Conservation (phyloP, 2,888 invertebrate genomes). For the Gisinianus flammeolus region DNA sequence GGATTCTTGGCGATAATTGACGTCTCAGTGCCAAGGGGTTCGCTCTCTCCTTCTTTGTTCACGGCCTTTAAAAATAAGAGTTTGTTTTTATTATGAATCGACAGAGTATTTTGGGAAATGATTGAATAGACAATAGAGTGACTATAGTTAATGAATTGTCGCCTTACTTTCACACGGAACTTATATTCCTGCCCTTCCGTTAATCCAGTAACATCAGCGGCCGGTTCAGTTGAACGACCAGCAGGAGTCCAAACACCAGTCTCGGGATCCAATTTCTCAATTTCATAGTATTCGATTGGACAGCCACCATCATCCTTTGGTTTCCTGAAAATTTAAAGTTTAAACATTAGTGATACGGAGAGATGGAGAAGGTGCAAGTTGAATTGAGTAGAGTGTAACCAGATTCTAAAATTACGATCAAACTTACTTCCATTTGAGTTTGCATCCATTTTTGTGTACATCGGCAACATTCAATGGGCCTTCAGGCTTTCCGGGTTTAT, state of each 20-base stretch:
- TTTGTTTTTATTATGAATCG: no score
- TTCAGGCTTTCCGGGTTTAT: slow-evolving; percentile 82
- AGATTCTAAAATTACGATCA: no score
- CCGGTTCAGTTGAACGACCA: slow-evolving; percentile 81
- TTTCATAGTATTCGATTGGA: slow-evolving; percentile 88
- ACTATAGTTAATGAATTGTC: no score
- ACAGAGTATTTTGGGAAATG: no score
- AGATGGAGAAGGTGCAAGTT: no score
- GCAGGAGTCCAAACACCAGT: slow-evolving; percentile 71
- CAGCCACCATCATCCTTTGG: slow-evolving; percentile 84
- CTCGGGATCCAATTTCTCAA: slow-evolving; percentile 70
- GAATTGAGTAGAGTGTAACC: no score
- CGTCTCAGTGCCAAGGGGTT: slow-evolving; percentile 87
- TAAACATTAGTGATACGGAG: no score
- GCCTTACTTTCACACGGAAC: slow-evolving; percentile 77
- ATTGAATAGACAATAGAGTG: no score
- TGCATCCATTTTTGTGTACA: slow-evolving; percentile 92
- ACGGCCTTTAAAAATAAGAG: slow-evolving; percentile 71
- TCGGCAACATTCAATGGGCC: slow-evolving; percentile 91
- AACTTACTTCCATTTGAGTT: slow-evolving; percentile 98
- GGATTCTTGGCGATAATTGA: slow-evolving; percentile 98
- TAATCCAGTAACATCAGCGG: slow-evolving; percentile 85
- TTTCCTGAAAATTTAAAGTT: background rate
- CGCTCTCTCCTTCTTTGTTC: slow-evolving; percentile 94
- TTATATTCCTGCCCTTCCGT: slow-evolving; percentile 96